Conservation (phyloP, 2,113 vertebrate species). For the Melierax canorus region DNA sequence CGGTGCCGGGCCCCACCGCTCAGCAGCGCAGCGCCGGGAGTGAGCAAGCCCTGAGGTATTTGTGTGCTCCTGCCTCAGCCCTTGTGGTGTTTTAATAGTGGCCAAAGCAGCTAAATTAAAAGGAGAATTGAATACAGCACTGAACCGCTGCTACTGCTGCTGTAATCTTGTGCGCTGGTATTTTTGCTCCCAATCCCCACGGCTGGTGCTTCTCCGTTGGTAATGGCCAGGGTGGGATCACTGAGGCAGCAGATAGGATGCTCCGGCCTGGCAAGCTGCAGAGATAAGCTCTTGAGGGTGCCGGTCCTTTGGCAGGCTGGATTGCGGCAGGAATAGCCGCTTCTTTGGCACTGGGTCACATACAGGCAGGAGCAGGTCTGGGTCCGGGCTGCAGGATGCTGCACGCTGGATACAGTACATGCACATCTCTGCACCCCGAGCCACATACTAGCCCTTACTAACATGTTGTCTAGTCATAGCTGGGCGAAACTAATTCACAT, state of each 20-base stretch:
- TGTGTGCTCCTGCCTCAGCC: neutral
- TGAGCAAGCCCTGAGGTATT: neutral
- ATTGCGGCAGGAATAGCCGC: neutral
- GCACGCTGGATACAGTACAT: rapidly evolving
- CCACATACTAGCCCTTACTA: neutral
- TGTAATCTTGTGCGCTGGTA: neutral
- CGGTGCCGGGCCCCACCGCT: rapidly evolving
- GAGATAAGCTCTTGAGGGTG: neutral
- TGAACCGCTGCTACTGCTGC: neutral
- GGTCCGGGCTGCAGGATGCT: neutral
- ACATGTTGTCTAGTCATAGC: neutral
- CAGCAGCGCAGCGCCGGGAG: too few relatives aligned
- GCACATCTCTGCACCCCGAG: neutral
- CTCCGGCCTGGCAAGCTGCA: neutral
- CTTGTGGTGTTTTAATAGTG: neutral
- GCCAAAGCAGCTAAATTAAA: neutral
- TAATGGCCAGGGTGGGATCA: neutral
- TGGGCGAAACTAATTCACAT: neutral
- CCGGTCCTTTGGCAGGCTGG: neutral
- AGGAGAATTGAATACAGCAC: neutral
- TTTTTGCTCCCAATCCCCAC: neutral
- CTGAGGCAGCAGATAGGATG: neutral
- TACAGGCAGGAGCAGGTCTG: neutral
- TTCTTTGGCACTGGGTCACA: neutral
- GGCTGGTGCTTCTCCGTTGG: neutral